These are phyloP conservation scores for Polypedilum pembai DNA, from an alignment of 1,140 invertebrate genomes.

Conservation along the genomic window DNA sequence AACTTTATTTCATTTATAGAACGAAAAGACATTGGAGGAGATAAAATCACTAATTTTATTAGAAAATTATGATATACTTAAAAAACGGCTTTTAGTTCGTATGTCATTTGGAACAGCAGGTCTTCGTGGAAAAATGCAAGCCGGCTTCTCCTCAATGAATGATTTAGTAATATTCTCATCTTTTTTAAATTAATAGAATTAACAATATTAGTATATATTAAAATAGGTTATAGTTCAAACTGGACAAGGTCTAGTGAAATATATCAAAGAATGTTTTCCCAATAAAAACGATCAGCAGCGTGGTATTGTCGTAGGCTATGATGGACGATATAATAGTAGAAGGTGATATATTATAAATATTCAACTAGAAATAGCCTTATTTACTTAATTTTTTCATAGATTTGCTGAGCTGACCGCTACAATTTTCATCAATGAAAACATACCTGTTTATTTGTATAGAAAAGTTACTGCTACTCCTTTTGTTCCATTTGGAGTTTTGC, in stretches of 20 bases:
- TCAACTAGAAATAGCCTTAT: background rate
- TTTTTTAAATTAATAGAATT: too few relatives aligned
- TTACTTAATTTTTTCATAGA: conserved; percentile 46
- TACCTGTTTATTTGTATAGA: conserved; percentile 79
- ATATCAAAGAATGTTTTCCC: conserved; percentile 53
- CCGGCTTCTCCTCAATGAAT: conserved; percentile 92
- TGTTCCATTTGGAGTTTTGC: conserved; percentile 72
- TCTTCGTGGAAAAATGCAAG: conserved; percentile 81
- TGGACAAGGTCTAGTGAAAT: conserved; percentile 81
- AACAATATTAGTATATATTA: too few relatives aligned
- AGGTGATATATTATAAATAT: too few relatives aligned
- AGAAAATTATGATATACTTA: conserved; percentile 47
- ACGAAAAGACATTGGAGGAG: conserved; percentile 44
- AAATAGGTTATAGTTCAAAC: conserved; percentile 97
- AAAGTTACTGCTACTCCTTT: conserved; percentile 85
- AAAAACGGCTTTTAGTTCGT: conserved; percentile 53
- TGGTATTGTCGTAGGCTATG: conserved; percentile 88
- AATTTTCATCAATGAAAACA: conserved; percentile 68
- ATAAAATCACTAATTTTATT: conserved; percentile 47
- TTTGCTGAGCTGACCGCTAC: conserved; percentile 85
- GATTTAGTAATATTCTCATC: too few relatives aligned
- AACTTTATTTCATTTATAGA: too few relatives aligned
- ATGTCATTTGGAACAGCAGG: conserved; percentile 87
- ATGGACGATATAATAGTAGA: conserved; percentile 89
- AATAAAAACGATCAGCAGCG: conserved; percentile 46